phyloP scores from a whole-genome alignment of 2,113 vertebrate species.

The Cebidichthys violaceus region DNA sequence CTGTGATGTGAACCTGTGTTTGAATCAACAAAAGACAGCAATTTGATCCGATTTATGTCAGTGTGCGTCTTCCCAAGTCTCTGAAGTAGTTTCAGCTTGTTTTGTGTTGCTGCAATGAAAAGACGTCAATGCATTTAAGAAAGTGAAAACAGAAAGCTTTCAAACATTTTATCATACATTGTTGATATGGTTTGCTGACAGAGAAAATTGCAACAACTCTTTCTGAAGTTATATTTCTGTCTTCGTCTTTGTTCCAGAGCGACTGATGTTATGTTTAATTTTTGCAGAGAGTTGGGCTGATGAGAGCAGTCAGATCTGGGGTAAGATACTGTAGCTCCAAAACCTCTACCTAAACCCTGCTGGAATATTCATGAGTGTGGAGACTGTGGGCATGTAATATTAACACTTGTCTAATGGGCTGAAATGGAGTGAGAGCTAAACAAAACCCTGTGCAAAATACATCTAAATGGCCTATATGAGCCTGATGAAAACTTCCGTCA shows the following conservation, averaged over 20 bases:
- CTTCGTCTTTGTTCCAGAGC: constrained; percentile 36
- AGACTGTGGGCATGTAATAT: constrained; percentile 46
- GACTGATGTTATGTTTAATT: constrained; percentile 40
- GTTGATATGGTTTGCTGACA: constrained; percentile 36
- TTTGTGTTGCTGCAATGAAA: constrained; percentile 34
- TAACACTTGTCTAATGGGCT: constrained; percentile 44
- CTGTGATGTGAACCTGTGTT: constrained; percentile 7
- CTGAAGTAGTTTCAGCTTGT: constrained; percentile 29
- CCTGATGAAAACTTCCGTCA: background rate
- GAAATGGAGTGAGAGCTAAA: constrained; percentile 11
- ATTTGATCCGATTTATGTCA: constrained; percentile 20
- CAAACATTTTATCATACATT: constrained; percentile 20
- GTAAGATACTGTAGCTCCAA: constrained; percentile 27
- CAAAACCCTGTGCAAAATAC: background rate
- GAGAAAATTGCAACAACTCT: constrained; percentile 19
- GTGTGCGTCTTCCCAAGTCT: background rate
- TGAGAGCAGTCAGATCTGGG: constrained; percentile 50
- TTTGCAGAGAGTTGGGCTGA: constrained; percentile 32
- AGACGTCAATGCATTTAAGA: constrained; percentile 27
- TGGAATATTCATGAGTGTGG: constrained; percentile 60
- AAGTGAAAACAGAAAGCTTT: constrained; percentile 13
- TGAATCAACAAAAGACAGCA: constrained; percentile 23
- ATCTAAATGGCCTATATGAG: background rate
- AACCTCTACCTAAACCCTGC: constrained; percentile 44
- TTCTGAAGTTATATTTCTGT: constrained; percentile 47